A percentile compares a stretch with the other conserved stretches of the same genome.
Conservation (phyloP, 1,140 invertebrate genomes). For the Calliopsis andreniformis region DNA sequence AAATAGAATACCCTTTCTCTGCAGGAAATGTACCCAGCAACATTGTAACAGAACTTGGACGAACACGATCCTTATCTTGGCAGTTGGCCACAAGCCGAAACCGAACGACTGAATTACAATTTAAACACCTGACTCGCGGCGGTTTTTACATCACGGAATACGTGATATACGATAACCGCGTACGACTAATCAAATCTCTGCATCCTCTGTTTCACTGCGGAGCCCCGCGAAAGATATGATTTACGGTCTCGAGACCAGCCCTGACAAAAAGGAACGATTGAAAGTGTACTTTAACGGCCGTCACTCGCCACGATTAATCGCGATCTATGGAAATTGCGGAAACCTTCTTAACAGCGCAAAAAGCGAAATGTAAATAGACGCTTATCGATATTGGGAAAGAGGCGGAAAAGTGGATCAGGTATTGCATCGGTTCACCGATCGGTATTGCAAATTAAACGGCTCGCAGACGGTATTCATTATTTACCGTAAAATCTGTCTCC, state of each 20-base stretch:
- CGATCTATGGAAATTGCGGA: background rate
- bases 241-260: background rate
- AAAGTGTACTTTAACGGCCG: background rate
- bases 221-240: background rate
- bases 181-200: background rate
- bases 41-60: conserved; percentile 24
- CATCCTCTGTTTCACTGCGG: background rate
- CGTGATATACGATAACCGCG: background rate
- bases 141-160: background rate
- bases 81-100: conserved; percentile 17
- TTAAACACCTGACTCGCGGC: background rate
- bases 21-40: background rate
- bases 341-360: background rate
- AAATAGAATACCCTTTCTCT: background rate
- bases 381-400: background rate
- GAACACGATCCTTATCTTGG: conserved; percentile 33
- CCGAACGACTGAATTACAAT: conserved; percentile 34
- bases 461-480: background rate
- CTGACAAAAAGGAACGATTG: background rate
- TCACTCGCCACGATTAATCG: background rate
- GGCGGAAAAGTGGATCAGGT: no score
- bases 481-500: background rate
- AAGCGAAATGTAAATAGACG: background rate
- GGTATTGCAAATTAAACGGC: background rate
- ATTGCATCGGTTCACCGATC: background rate